Conservation (phyloP, 2,888 invertebrate genomes). For the Lasioglossum lativentre region DNA sequence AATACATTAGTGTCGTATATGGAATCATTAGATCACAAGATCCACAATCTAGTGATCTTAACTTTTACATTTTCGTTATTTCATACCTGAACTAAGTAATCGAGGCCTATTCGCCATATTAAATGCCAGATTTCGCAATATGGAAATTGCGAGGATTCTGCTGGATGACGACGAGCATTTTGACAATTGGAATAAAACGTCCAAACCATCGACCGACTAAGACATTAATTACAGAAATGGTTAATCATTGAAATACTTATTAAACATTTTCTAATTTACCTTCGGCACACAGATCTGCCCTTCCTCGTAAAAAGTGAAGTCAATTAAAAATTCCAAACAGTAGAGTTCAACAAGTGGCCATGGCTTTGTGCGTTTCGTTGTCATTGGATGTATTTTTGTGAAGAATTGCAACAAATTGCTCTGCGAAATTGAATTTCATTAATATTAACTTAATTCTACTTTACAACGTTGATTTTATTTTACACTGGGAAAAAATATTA, state of each 20-base stretch:
- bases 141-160: constrained; percentile 84
- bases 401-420: constrained; percentile 85
- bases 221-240: constrained; percentile 30
- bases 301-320: constrained; percentile 86
- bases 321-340: constrained; percentile 86
- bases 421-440: constrained; percentile 76
- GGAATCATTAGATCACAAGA: not conserved
- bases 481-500: too few species aligned
- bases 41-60: not conserved
- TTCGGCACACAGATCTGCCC: constrained; percentile 86
- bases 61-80: constrained; percentile 24
- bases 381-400: constrained; percentile 85
- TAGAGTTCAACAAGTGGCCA: constrained; percentile 86
- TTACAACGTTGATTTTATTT: not conserved
- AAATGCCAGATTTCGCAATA: constrained; percentile 87
- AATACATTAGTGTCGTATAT: not conserved
- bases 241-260: constrained; percentile 2
- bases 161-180: constrained; percentile 75
- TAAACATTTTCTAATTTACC: constrained; percentile 70
- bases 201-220: constrained; percentile 81
- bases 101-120: constrained; percentile 86
- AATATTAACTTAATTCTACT: not conserved
- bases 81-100: constrained; percentile 85
- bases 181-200: constrained; percentile 81
- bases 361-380: constrained; percentile 86